Conservation (phyloP, 30 jellyfish, hydroid and myxozoan species). For the Clytia hemisphaerica region DNA sequence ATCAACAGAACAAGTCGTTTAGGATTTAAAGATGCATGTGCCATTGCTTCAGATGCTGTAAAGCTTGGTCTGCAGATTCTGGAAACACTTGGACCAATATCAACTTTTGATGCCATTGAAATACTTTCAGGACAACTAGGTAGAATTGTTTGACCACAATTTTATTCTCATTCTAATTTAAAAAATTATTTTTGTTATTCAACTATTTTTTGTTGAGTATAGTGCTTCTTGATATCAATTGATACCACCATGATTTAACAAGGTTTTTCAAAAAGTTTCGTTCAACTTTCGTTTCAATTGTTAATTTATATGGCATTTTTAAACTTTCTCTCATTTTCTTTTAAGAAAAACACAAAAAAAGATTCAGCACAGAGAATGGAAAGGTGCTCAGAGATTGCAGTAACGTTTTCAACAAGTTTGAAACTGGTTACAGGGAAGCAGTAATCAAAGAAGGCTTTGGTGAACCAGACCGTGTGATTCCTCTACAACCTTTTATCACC, state of each 20-base stretch:
- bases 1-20: no score
- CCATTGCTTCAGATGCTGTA: slow-evolving; percentile 20
- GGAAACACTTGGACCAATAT: slow-evolving; percentile 16
- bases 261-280: neutral
- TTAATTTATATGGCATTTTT: no score
- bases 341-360: slow-evolving; percentile 10
- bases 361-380: neutral
- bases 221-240: no score
- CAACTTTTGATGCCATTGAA: slow-evolving; percentile 4
- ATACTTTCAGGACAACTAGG: slow-evolving; percentile 8
- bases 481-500: slow-evolving; percentile 33
- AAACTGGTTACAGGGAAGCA: neutral
- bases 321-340: neutral
- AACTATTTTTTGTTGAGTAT: no score
- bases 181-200: no score
- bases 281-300: no score
- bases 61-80: neutral
- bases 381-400: neutral
- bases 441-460: neutral
- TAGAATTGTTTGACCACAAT: neutral
- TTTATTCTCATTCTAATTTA: no score
- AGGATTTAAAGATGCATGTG: slow-evolving; percentile 14
- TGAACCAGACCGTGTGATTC: neutral
- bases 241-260: neutral
- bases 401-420: neutral